Base-by-base conservation (phyloP, 1,140 invertebrate species). In the Danaus plexippus region DNA sequence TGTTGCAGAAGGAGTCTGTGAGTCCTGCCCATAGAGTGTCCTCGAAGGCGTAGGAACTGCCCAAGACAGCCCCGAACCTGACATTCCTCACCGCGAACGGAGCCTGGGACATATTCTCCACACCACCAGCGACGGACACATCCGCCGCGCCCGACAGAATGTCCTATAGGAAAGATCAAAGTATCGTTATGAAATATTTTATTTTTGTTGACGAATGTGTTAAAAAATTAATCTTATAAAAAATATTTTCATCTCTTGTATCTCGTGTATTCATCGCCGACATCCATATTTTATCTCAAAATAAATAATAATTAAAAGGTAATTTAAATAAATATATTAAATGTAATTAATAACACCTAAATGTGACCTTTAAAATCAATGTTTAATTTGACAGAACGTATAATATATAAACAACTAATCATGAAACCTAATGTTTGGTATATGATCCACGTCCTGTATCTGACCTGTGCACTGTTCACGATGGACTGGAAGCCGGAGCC, bases 401-500 rank as follows among this genome's bases (percentile, higher is more conserved):
- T 22, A 22, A n/a, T n/a, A n/a, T n/a, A n/a, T 15, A 15, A 15
- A 15, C 15, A 15, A 15, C 15, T 3, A 15, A 32, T 32, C 22
- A 32, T 32, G 22, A 8, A 32, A 0, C 22, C 22, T 32, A 8
- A 6, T 32, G 22, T 32, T 5, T 32, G 22, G 22, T 32, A 32
- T 32, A 32, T 32, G 7, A 6, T 32, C 22, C 22, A 32, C 22
- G 7, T 3, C 2, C 2, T 32, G 22, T 32, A 32, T 50, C 11
- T 61, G 55, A 96, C 95, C 89, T 98, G 97, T 55, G 94, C 94
- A 58, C 92, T 96, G 88, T 93, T 97, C 0, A 98, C 90, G 61
- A 99, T 90, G 3, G 97, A 92, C 80, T 99, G 97, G 87, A 99
- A 99, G 1, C 98, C 98, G 54, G 97, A 98, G 9, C 98, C 98